Evolutionary conservation across 2,797 vertebrate genomes (phyloP), one percentile per base, ranked within the genome.

Genomic region (Spinus pinus): DNA sequence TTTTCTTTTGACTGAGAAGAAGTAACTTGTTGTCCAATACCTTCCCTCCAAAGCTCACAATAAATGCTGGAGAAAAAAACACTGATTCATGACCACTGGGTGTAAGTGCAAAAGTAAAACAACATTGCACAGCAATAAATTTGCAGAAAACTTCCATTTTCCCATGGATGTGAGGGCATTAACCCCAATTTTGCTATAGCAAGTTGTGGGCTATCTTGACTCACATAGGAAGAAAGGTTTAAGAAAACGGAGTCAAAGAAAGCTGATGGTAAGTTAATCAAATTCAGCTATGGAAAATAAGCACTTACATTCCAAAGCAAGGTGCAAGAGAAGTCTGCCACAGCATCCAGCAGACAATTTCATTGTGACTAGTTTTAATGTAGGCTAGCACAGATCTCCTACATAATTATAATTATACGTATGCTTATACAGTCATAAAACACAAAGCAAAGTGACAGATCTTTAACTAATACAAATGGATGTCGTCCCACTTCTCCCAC

Each of bases 401-500:
- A 64, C 27, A 25, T 75, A 93, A 91, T 80, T 93, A 83, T 56
- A 74, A 90, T 84, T 81, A 83, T 60, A 92, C 0, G 0, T 65
- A 37, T 16, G 44, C 67, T 93, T 49, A 35, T 51, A 86, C 39
- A 82, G 84, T 73, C 79, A 87, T 22, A 82, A 86, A 95, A 74
- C 57, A 88, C 82, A 95, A 86, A 92, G 93, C 69, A 57, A 89
- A 85, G 56, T 23, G 70, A 75, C 78, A 92, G 44, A 86, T 53
- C 66, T 90, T 95, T 73, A 91, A 74, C 87, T 80, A 91, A 84
- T 60, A 92, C 27, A 92, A 81, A 75, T 57, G 86, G 49, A 73
- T 81, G 60, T 49, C 91, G 72, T 51, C 83, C 22, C 28, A 31
- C 20, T 94, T 81, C 79, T 88, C 39, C 46, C 61, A 89, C 13